Conservation (phyloP, 2,797 vertebrate species). For the Tokudaia tokunoshimensis region DNA sequence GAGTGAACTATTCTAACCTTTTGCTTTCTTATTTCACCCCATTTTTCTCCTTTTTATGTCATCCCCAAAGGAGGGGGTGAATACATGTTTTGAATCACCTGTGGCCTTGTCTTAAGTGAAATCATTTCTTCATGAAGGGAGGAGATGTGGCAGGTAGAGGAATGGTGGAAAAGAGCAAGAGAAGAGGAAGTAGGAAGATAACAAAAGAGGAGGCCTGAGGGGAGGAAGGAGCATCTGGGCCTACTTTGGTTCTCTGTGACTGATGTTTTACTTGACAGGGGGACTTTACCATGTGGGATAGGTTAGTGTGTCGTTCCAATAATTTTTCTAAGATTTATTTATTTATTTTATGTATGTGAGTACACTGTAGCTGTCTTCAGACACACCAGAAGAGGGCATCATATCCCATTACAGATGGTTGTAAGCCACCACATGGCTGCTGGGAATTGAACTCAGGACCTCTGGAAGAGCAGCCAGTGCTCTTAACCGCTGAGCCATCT, state of each 20-base stretch:
- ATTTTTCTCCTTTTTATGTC: slow-evolving; percentile 70
- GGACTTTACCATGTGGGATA: neutral
- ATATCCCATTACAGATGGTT: neutral
- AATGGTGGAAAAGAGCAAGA: neutral
- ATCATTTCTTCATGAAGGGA: slow-evolving; percentile 71
- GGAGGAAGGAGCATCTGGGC: neutral
- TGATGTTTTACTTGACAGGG: neutral
- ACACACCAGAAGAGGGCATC: neutral
- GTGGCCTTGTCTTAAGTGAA: slow-evolving; percentile 77
- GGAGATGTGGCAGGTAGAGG: neutral
- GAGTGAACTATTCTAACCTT: slow-evolving; percentile 4
- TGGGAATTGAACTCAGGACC: neutral
- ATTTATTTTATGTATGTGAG: neutral
- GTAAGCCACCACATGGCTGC: neutral
- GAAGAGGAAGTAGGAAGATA: accelerated
- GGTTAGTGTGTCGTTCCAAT: neutral
- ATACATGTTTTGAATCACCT: slow-evolving; percentile 77
- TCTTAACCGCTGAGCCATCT: neutral
- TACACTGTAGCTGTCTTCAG: neutral
- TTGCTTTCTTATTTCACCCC: slow-evolving; percentile 40
- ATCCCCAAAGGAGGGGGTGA: slow-evolving; percentile 60
- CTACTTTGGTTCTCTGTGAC: neutral
- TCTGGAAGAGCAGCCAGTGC: neutral
- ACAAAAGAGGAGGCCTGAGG: neutral
- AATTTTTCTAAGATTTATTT: neutral